phyloP scores from a whole-genome alignment of 2,797 vertebrate genomes.

The Sebastes baramenuke region DNA sequence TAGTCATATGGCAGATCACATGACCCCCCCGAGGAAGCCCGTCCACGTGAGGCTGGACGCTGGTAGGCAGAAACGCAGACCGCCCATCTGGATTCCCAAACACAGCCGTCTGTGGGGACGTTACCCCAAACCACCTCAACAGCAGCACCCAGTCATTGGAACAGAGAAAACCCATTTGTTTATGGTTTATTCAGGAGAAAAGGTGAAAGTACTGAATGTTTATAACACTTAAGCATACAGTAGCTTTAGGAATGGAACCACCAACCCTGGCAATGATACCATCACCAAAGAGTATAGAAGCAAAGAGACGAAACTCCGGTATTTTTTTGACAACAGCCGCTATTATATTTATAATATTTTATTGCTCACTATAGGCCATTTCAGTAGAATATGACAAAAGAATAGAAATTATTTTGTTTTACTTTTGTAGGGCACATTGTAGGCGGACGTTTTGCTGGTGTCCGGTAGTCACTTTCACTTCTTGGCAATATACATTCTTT shows the following conservation, averaged over 20 bases:
- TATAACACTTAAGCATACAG: not conserved
- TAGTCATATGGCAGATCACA: conserved; percentile 53
- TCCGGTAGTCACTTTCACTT: too few relatives aligned
- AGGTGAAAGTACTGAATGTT: not conserved
- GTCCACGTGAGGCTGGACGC: not conserved
- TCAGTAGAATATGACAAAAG: too few relatives aligned
- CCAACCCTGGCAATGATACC: not conserved
- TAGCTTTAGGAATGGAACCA: not conserved
- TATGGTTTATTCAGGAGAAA: not conserved
- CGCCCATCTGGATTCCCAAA: conserved; percentile 12
- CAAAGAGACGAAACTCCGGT: too few relatives aligned
- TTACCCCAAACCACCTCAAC: not conserved
- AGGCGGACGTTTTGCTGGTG: too few relatives aligned
- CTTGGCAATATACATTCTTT: too few relatives aligned
- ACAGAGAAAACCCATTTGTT: not conserved
- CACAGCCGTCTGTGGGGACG: not conserved
- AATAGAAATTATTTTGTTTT: too few relatives aligned
- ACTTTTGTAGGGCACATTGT: too few relatives aligned
- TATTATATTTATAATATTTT: too few relatives aligned
- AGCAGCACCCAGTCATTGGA: not conserved
- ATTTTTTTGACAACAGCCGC: too few relatives aligned
- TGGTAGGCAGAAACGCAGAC: conserved; percentile 4
- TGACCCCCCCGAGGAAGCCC: conserved; percentile 34
- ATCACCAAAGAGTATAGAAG: too few relatives aligned
- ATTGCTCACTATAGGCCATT: too few relatives aligned